A percentile compares a stretch with the other conserved stretches of the same genome.
Evolutionary conservation across 2,113 vertebrate genomes (phyloP).

Genomic region (Xenopus tropicalis): UCB_Xtro_10.0 CM004451.2:79062501-79063000

Average conservation of each 20-base stretch:
- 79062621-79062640: conserved; percentile 67
- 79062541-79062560: conserved; percentile 17
- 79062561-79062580: conserved; percentile 27
- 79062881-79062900: too few species aligned
- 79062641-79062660: conserved; percentile 77
- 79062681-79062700: conserved; percentile 76
- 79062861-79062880: too few species aligned
- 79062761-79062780: conserved; percentile 34
- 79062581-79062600: conserved; percentile 53
- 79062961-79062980: background rate
- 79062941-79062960: too few species aligned
- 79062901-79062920: background rate
- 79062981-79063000: background rate
- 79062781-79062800: conserved; percentile 10
- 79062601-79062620: conserved; percentile 66
- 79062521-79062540: conserved; percentile 11
- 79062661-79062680: conserved; percentile 66
- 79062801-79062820: background rate
- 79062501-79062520: background rate
- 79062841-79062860: too few species aligned
- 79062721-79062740: conserved; percentile 65
- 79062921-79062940: background rate
- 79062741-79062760: conserved; percentile 58
- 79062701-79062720: conserved; percentile 76
- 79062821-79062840: conserved; percentile 13